phyloP scores from a whole-genome alignment of 1,140 invertebrate species.

The Portunus trituberculatus region DNA sequence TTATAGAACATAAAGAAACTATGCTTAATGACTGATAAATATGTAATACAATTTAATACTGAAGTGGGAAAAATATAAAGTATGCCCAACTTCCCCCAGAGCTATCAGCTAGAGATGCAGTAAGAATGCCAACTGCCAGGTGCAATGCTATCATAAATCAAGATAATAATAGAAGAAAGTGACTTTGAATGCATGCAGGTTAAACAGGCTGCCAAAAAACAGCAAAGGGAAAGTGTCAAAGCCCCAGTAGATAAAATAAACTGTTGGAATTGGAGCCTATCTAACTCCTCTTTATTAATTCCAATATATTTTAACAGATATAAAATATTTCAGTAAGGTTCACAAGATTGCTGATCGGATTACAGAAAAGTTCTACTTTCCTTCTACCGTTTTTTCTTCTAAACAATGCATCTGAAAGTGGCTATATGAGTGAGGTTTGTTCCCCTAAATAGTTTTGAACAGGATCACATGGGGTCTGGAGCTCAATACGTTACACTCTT shows the following conservation, averaged over 20 bases:
- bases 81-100: conserved; percentile 44
- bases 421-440: conserved; percentile 65
- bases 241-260: conserved; percentile 38
- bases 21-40: neutral
- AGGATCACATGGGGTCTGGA: conserved; percentile 66
- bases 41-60: conserved; percentile 40
- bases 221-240: conserved; percentile 59
- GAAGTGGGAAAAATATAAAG: conserved; percentile 38
- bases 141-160: conserved; percentile 63
- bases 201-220: conserved; percentile 67
- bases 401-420: conserved; percentile 64
- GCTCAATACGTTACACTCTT: conserved; percentile 69
- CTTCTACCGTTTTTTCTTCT: conserved; percentile 52
- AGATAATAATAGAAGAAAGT: conserved; percentile 43
- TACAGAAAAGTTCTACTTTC: conserved; percentile 61
- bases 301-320: conserved; percentile 55
- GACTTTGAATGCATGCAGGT: conserved; percentile 67
- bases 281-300: conserved; percentile 53
- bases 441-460: conserved; percentile 67
- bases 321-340: conserved; percentile 28
- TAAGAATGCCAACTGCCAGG: conserved; percentile 47
- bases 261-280: conserved; percentile 23
- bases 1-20: neutral
- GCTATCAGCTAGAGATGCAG: conserved; percentile 51
- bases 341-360: conserved; percentile 37